Evolutionary conservation across 1,140 invertebrate genomes (phyloP).

Genomic region (Zaprionus inermis): DNA sequence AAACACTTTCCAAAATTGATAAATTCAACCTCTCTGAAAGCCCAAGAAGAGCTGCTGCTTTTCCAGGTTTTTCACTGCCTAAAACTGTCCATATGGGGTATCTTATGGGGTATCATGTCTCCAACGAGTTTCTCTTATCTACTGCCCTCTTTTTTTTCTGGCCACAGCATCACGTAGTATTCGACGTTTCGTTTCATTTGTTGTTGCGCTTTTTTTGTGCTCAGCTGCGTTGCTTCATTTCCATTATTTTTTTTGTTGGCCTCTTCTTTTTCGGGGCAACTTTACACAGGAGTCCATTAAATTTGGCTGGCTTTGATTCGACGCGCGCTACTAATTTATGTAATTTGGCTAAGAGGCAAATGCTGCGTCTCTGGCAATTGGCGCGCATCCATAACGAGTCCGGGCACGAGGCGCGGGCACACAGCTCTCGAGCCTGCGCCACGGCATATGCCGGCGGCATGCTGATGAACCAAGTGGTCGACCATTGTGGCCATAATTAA

Average conservation of each 20-base stretch:
- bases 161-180: conserved; percentile 49
- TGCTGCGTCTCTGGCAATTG: conserved; percentile 61
- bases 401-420: neutral
- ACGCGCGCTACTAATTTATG: conserved; percentile 75
- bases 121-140: too few relatives aligned
- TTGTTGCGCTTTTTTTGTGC: conserved; percentile 32
- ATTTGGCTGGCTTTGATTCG: conserved; percentile 73
- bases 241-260: conserved; percentile 53
- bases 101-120: too few relatives aligned
- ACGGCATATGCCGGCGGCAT: conserved; percentile 54
- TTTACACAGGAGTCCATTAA: conserved; percentile 80
- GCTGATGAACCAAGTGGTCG: conserved; percentile 66
- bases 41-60: too few relatives aligned
- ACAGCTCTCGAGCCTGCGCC: conserved; percentile 1
- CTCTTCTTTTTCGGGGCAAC: conserved; percentile 22
- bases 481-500: conserved; percentile 79
- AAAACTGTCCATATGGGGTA: neutral
- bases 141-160: neutral
- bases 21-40: too few relatives aligned
- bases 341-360: conserved; percentile 80
- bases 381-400: conserved; percentile 71
- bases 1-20: too few relatives aligned
- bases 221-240: conserved; percentile 26
- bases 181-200: conserved; percentile 48
- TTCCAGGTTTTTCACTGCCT: neutral